Base-by-base conservation (phyloP, 2,113 vertebrate species). In the Saccopteryx leptura region DNA sequence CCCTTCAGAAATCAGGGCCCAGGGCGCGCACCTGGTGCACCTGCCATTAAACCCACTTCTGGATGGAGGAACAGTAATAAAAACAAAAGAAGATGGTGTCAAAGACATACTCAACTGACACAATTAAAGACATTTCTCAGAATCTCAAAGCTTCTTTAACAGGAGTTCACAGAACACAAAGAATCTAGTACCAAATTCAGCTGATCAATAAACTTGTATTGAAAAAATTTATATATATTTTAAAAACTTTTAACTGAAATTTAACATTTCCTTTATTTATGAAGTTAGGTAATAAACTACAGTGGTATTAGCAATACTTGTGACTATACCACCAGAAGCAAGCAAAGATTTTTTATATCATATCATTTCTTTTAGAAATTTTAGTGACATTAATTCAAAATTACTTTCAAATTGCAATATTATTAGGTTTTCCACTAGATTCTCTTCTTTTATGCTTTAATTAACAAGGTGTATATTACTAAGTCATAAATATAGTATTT, bases 341-440 rank as follows among this genome's bases (percentile, higher is more conserved):
- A 87, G 54, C 48, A 87, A 7, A 33, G 33, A 91, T 69, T 88
- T 88, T 91, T 88, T 23, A 60, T 58, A 74, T 65, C 28, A 79
- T 0, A 65, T 72, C 50, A 46, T 19, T 80, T 66, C 33, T 79
- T 72, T 14, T 7, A 88, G 39, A 80, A 58, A 52, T 85, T 71
- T 79, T 58, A 93, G 28, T 65, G 33, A 48, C 13, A 39, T 58
- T 80, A 90, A 80, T 66, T 72, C 21, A n/a, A 28, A 5, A 89
- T 48, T 48, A 68, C 61, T 54, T 75, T 80, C 17, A 90, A 85
- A 39, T 17, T 93, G n/a, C 80, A 21, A 14, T 50, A 56, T 63
- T 84, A 61, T 24, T 56, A 48, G 7, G 24, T 71, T 26, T 85
- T 80, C 50, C 24, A 74, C 33, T 52, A 74, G 26, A 46, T 85